Evolutionary conservation across 2,797 vertebrate genomes (phyloP).

Genomic region (Sebastes oblongus): DNA sequence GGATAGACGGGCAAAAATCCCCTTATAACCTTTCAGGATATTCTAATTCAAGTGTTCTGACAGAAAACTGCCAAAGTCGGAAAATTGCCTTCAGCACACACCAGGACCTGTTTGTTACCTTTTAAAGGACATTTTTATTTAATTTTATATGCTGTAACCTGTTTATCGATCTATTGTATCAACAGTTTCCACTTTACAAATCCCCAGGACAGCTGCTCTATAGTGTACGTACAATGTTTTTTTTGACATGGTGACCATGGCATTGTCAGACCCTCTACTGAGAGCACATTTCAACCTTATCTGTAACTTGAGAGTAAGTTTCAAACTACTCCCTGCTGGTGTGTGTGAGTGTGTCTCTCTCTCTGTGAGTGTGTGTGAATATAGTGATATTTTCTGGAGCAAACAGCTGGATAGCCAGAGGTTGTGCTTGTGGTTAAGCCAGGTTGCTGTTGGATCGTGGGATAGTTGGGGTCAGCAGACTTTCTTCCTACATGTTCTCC

Average conservation of each 20-base stretch:
- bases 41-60: too few species aligned
- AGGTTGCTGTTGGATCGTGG: slow-evolving; percentile 75
- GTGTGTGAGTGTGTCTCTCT: slow-evolving; percentile 12
- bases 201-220: background rate
- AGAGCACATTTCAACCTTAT: slow-evolving; percentile 9
- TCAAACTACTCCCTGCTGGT: slow-evolving; percentile 33
- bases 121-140: background rate
- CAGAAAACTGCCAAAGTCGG: fast-evolving
- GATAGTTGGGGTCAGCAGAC: slow-evolving; percentile 64
- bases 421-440: slow-evolving; percentile 70
- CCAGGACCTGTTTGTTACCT: background rate
- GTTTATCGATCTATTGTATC: background rate
- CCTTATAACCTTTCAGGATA: too few species aligned
- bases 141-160: background rate
- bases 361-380: slow-evolving; percentile 12
- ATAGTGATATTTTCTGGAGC: slow-evolving; percentile 43
- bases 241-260: background rate
- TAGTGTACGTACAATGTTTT: background rate
- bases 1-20: too few species aligned
- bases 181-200: background rate
- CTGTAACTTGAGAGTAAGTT: slow-evolving; percentile 26
- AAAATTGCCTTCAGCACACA: background rate
- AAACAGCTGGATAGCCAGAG: slow-evolving; percentile 72
- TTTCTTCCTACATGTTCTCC: slow-evolving; percentile 38
- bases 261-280: background rate